These are phyloP conservation scores for Nebria salina DNA, from an alignment of 2,888 invertebrate species.

Conservation along the genomic window DNA sequence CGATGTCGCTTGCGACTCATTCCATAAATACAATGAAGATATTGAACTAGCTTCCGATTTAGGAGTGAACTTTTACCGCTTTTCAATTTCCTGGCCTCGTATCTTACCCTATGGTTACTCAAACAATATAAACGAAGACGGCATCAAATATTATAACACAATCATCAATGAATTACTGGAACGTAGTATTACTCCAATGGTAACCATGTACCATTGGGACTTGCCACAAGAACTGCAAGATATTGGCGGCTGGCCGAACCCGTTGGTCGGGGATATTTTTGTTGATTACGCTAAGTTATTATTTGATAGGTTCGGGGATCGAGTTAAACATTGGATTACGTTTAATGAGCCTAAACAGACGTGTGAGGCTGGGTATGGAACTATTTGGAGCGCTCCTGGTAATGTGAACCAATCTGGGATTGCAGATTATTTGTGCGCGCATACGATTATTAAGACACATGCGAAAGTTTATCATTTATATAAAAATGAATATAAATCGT, in stretches of 20 bases:
- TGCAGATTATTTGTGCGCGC: slow-evolving; percentile 71
- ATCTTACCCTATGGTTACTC: slow-evolving; percentile 74
- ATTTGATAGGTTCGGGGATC: slow-evolving; percentile 69
- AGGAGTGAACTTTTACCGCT: slow-evolving; percentile 72
- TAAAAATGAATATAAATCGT: slow-evolving; percentile 62
- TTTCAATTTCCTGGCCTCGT: slow-evolving; percentile 78
- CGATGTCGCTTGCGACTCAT: slow-evolving; percentile 74
- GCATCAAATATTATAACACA: slow-evolving; percentile 77
- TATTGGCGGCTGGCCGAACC: slow-evolving; percentile 74
- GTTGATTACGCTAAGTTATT: slow-evolving; percentile 69
- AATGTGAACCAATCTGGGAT: slow-evolving; percentile 63
- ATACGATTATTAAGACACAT: slow-evolving; percentile 73
- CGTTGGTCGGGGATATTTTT: slow-evolving; percentile 69
- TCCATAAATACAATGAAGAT: slow-evolving; percentile 71
- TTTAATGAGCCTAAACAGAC: slow-evolving; percentile 78
- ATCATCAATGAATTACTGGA: slow-evolving; percentile 74
- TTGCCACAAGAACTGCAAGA: slow-evolving; percentile 57
- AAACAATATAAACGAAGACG: slow-evolving; percentile 71
- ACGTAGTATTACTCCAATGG: slow-evolving; percentile 66
- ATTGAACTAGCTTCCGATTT: slow-evolving; percentile 70
- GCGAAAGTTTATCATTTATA: slow-evolving; percentile 71
- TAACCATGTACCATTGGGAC: slow-evolving; percentile 59
- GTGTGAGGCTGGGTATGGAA: slow-evolving; percentile 65
- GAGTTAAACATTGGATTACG: slow-evolving; percentile 78
- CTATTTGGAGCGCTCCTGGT: slow-evolving; percentile 62